Conservation (phyloP, 2,888 invertebrate species). For the Thysanoteuthis rhombus region DNA sequence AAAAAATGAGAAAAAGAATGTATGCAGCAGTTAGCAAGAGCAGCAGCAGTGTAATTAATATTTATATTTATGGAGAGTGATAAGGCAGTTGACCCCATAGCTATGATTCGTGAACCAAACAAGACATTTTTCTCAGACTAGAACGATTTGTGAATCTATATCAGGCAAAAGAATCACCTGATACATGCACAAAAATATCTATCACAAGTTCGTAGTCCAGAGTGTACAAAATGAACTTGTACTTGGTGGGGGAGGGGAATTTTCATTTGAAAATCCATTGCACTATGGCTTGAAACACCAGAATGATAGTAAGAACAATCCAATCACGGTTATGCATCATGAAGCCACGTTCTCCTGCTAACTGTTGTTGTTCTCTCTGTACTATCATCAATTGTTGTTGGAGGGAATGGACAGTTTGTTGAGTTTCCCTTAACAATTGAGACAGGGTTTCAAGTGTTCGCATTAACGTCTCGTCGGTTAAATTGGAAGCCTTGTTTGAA, state of each 20-base stretch:
- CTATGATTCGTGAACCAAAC: background rate
- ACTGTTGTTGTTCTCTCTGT: constrained; percentile 23
- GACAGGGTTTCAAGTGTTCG: constrained; percentile 44
- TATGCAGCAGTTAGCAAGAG: background rate
- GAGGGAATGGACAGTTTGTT: constrained; percentile 43
- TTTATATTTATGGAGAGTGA: background rate
- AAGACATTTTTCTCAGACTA: background rate
- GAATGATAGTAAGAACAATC: constrained; percentile 47
- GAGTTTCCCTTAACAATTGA: constrained; percentile 51
- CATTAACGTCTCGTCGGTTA: constrained; percentile 42
- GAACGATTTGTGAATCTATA: background rate
- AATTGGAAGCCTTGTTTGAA: constrained; percentile 39
- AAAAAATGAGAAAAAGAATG: no score
- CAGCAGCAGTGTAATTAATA: background rate
- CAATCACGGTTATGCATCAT: constrained; percentile 42
- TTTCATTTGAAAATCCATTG: constrained; percentile 51
- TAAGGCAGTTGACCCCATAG: constrained; percentile 12
- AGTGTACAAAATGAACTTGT: background rate
- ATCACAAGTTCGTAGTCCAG: constrained; percentile 18
- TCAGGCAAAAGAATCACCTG: background rate
- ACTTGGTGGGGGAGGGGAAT: background rate
- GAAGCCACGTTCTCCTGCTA: constrained; percentile 27
- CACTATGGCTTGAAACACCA: constrained; percentile 51
- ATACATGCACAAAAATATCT: background rate
- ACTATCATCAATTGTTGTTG: constrained; percentile 45